Base-by-base conservation (phyloP, 2,113 vertebrate species). In the Psammodynastes pulverulentus region DNA sequence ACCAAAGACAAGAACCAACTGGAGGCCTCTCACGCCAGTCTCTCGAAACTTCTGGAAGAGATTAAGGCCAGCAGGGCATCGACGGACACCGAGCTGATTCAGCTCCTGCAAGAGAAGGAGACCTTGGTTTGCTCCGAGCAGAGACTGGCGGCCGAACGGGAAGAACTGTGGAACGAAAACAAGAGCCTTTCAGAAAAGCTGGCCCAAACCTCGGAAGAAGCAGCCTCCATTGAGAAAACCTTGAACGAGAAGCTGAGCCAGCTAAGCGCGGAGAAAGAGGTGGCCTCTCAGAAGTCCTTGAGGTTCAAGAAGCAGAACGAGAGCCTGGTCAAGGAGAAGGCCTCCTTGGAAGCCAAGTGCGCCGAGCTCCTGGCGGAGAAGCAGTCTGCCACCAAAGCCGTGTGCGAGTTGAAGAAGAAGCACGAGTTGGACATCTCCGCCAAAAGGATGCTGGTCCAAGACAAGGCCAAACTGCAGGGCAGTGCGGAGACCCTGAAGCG, bases 91-190 rank as follows among this genome's bases (percentile, higher is more conserved):
- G 97, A 99, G 62, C 97, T 97, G 48, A 88, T 98, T 89, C 96
- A 98, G 51, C 97, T 99, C 39, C 94, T 98, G 48, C 98, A 98
- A 17, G 98, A 99, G 95, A 99, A 98, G 87, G 98, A 99, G 92
- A 95, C 97, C 79, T 93, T 99, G 39, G 96, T 98, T 12, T 94
- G 97, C 2, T 94, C 95, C 0, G 98, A 99, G 92, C 97, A 93
- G 88, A 98, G 96, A 93, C 97, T 98, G 84, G 94, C 96, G 53
- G 96, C 96, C 1, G 98, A 99, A 94, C 98, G 96, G 49, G 98
- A 98, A 45, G 96, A 98, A 9, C 98, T 99, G 24, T 0, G 97
- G 2, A 96, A 88, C 87, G 98, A 98, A 90, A 97, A 97, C 0
- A 94, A 97, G 56, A 96, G 96, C 19, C 4, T 98, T n/a, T 89